A percentile compares a stretch with the other conserved stretches of the same genome.
These are phyloP conservation scores for Ichneumoninae sp. DNA, from an alignment of 2,888 invertebrate genomes.

Conservation along the genomic window DNA sequence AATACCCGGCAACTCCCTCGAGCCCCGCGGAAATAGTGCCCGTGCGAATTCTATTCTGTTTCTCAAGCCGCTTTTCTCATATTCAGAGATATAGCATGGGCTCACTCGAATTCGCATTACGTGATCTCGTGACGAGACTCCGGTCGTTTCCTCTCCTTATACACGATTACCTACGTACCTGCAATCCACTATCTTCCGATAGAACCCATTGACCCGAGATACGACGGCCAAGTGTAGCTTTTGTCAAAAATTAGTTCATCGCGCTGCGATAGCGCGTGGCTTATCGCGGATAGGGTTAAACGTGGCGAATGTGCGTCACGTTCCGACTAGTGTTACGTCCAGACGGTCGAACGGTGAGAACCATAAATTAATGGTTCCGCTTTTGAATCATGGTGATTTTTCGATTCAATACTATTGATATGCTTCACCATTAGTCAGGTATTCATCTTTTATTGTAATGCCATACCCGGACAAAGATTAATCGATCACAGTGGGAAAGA, in stretches of 20 bases:
- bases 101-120: conserved; percentile 57
- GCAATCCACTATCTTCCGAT: not conserved
- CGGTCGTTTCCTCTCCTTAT: conserved; percentile 16
- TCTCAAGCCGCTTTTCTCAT: conserved; percentile 16
- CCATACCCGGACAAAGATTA: no score
- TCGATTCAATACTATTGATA: no score
- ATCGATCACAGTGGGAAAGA: no score
- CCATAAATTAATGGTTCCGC: not conserved
- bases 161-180: conserved; percentile 36
- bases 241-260: not conserved
- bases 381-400: no score
- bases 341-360: no score
- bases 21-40: conserved; percentile 56
- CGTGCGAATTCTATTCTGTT: conserved; percentile 34
- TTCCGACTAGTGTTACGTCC: no score
- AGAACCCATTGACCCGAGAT: not conserved
- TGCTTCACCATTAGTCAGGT: no score
- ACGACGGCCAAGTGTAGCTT: not conserved
- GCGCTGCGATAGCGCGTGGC: not conserved
- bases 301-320: no score
- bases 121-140: conserved; percentile 43
- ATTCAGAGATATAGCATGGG: conserved; percentile 39
- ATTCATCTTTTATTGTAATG: no score
- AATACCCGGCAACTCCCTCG: conserved; percentile 60
- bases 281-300: no score